phyloP scores from a whole-genome alignment of 2,113 vertebrate genomes.

The Chaenogobius annularis region DNA sequence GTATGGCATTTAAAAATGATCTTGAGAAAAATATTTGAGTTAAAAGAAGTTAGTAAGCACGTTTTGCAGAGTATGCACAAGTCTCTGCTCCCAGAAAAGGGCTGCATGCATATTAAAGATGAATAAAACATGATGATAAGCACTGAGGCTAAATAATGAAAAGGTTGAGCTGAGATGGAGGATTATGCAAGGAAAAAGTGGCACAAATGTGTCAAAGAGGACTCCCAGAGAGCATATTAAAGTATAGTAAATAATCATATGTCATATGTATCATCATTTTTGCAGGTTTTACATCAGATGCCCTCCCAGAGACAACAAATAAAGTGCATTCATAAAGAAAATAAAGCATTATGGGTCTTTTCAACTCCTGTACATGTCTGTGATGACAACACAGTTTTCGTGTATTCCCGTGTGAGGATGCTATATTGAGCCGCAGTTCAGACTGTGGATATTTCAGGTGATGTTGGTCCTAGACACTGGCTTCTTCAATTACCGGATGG shows the following conservation, averaged over 20 bases:
- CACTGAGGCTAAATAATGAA: conserved; percentile 65
- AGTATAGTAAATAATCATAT: not conserved
- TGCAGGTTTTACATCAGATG: not conserved
- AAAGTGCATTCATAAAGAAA: not conserved
- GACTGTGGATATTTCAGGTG: conserved; percentile 40
- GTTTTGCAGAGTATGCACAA: conserved; percentile 10
- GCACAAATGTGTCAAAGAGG: not conserved
- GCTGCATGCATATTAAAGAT: conserved; percentile 36
- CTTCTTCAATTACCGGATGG: conserved; percentile 36
- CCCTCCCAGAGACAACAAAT: not conserved
- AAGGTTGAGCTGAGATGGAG: conserved; percentile 55
- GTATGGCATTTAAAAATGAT: conserved; percentile 10
- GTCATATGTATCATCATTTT: not conserved
- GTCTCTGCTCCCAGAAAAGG: conserved; percentile 34
- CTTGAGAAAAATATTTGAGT: conserved; percentile 9
- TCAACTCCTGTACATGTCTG: conserved; percentile 7
- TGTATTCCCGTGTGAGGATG: not conserved
- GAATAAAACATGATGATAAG: conserved; percentile 70
- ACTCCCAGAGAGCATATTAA: not conserved
- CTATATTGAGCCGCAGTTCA: conserved; percentile 22
- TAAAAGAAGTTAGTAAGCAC: conserved; percentile 10
- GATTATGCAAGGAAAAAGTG: not conserved
- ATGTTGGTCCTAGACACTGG: conserved; percentile 42
- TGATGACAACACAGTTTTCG: conserved; percentile 22
- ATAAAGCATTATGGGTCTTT: not conserved